These are phyloP conservation scores for Metridium senile DNA, from an alignment of 92 coral and sea anemone genomes.

Conservation along the genomic window DNA sequence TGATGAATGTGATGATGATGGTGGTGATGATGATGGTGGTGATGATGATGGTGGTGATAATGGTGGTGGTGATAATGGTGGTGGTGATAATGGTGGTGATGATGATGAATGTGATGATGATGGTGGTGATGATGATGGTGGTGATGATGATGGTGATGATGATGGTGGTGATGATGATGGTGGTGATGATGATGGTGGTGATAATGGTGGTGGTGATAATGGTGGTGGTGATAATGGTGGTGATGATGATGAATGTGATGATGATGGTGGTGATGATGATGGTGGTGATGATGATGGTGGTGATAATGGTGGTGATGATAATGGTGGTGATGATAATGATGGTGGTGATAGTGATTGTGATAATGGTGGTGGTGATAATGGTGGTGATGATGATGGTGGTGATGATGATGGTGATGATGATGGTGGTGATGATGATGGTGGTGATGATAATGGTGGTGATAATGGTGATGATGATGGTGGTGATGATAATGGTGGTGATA, in stretches of 20 bases:
- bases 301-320: conserved; percentile 1
- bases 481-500: no score
- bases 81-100: conserved; percentile 1
- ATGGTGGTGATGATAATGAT: not conserved
- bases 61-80: not conserved
- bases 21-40: conserved; percentile 17
- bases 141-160: not conserved
- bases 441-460: not conserved
- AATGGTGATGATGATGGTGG: no score
- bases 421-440: not conserved
- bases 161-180: not conserved
- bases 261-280: not conserved
- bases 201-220: conserved; percentile 12
- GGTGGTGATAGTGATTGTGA: conserved; percentile 2
- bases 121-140: not conserved
- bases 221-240: conserved; percentile 6
- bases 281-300: not conserved
- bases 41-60: conserved; percentile 8
- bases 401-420: conserved; percentile 3
- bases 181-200: not conserved
- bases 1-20: not conserved
- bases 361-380: conserved; percentile 14
- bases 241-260: not conserved
- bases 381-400: conserved; percentile 13
- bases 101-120: not conserved